These are phyloP conservation scores for Typhlichthys subterraneus DNA, from an alignment of 2,797 vertebrate species.

Conservation along the genomic window DNA sequence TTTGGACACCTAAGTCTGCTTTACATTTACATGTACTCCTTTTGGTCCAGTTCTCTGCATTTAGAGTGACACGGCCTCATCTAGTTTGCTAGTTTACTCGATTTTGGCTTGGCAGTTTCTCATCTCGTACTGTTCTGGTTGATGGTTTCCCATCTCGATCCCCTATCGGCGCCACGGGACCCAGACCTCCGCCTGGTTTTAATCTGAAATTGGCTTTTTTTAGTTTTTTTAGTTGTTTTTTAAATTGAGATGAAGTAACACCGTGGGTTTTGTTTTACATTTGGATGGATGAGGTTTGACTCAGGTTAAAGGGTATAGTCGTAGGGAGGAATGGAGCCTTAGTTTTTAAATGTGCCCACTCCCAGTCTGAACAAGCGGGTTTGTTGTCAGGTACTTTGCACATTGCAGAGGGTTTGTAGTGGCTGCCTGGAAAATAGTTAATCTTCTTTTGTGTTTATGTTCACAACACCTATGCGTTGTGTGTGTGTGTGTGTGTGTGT, in stretches of 20 bases:
- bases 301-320: conserved; percentile 8
- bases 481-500: no score
- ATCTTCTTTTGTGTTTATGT: conserved; percentile 25
- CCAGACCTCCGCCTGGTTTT: conserved; percentile 29
- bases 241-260: conserved; percentile 52
- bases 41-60: conserved; percentile 27
- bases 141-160: conserved; percentile 42
- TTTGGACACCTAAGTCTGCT: conserved; percentile 77
- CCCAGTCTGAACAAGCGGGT: conserved; percentile 9
- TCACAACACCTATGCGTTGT: conserved; percentile 23
- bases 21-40: conserved; percentile 61
- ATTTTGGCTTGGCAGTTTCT: conserved; percentile 49
- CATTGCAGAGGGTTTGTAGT: conserved; percentile 1
- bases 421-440: neutral
- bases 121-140: conserved; percentile 51
- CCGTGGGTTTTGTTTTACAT: conserved; percentile 42
- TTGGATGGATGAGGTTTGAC: conserved; percentile 58
- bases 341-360: conserved; percentile 7
- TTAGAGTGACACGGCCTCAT: conserved; percentile 25
- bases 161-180: conserved; percentile 40
- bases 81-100: conserved; percentile 47
- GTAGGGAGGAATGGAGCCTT: conserved; percentile 5
- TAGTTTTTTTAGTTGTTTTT: conserved; percentile 13
- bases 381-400: conserved; percentile 10
- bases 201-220: conserved; percentile 52